A percentile compares a stretch with the other conserved stretches of the same genome.
Evolutionary conservation across 2,888 invertebrate genomes (phyloP).

Genomic region (Drosophila atripex): DNA sequence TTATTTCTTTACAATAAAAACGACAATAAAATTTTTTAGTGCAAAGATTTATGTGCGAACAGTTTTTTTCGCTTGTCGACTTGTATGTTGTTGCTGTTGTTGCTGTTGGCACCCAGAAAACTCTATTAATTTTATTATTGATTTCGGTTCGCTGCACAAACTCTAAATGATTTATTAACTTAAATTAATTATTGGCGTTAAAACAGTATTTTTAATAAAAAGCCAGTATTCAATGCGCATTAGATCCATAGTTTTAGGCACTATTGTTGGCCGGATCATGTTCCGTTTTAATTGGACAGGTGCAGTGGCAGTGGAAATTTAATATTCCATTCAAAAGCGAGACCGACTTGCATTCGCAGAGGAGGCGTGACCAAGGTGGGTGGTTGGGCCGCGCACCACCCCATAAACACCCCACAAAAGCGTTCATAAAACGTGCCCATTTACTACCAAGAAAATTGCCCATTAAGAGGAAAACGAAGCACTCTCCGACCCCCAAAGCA

Average conservation of each 20-base stretch:
- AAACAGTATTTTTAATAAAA: too few relatives aligned
- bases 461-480: slow-evolving; percentile 78
- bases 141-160: slow-evolving; percentile 14
- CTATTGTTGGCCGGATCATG: slow-evolving; percentile 15
- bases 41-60: slow-evolving; percentile 82
- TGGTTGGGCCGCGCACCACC: slow-evolving; percentile 50
- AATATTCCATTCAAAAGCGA: slow-evolving; percentile 67
- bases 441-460: slow-evolving; percentile 81
- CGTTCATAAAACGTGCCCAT: slow-evolving; percentile 81
- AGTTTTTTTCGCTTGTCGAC: slow-evolving; percentile 66
- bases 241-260: neutral
- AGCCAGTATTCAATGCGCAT: neutral
- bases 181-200: neutral
- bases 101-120: slow-evolving; percentile 20
- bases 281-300: slow-evolving; percentile 57
- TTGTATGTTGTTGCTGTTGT: slow-evolving; percentile 10
- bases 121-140: slow-evolving; percentile 40
- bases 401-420: slow-evolving; percentile 82
- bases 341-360: slow-evolving; percentile 38
- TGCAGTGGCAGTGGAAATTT: slow-evolving; percentile 59
- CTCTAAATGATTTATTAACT: neutral
- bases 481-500: slow-evolving; percentile 4
- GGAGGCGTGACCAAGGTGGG: slow-evolving; percentile 12
- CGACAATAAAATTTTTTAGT: slow-evolving; percentile 79
- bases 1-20: slow-evolving; percentile 71